Evolutionary conservation across 2,888 invertebrate genomes (phyloP).

Genomic region (Aelia acuminata): DNA sequence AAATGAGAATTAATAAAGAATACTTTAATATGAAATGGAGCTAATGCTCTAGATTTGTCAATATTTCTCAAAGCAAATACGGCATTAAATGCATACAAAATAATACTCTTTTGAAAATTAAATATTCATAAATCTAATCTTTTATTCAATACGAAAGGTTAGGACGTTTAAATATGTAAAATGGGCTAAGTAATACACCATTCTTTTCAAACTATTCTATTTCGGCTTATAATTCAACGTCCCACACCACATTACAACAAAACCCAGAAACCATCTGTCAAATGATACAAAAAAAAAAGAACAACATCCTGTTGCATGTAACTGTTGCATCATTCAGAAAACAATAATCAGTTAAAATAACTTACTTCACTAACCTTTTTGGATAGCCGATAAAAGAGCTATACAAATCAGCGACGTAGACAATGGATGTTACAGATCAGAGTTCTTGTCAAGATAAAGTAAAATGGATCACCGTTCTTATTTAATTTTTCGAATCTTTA

Average conservation of each 20-base stretch:
- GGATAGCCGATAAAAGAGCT: neutral
- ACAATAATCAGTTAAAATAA: conserved; percentile 6
- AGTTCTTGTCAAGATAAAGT: conserved; percentile 8
- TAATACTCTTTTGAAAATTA: no score
- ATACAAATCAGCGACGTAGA: neutral
- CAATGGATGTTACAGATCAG: conserved; percentile 16
- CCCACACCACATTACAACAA: neutral
- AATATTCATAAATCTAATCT: no score
- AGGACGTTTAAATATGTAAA: no score
- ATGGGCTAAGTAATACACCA: neutral
- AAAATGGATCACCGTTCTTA: conserved; percentile 1
- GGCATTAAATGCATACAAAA: no score
- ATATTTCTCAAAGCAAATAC: no score
- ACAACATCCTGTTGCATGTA: neutral
- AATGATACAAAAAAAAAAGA: neutral
- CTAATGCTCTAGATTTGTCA: neutral
- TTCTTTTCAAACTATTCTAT: neutral
- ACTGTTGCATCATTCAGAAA: conserved; percentile 2
- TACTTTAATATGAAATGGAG: neutral
- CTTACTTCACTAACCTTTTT: no score
- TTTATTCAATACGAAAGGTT: no score
- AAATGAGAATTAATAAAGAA: neutral
- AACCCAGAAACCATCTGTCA: neutral
- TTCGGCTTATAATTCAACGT: neutral
- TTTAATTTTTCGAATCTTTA: neutral